A percentile compares a stretch with the other conserved stretches of the same genome.
These are phyloP conservation scores for Dasysyrphus tricinctus DNA, from an alignment of 2,888 invertebrate genomes.

Conservation along the genomic window DNA sequence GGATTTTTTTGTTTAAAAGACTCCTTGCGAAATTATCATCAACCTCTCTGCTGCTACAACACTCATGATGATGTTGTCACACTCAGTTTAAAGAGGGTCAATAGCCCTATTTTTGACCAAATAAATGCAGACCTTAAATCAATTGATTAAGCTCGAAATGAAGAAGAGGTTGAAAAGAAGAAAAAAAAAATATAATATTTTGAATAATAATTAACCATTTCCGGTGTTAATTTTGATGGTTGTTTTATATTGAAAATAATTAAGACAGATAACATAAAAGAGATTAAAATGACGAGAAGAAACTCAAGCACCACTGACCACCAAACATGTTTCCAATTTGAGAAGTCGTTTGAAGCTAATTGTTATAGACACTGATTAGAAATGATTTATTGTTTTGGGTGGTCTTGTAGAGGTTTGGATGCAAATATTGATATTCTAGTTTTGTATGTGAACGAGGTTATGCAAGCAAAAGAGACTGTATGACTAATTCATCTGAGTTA, in stretches of 20 bases:
- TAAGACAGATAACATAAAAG: not conserved
- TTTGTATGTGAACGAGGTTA: conserved; percentile 8
- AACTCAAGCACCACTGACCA: not conserved
- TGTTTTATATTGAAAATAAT: not conserved
- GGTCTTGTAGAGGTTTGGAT: not conserved
- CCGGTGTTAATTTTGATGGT: conserved; percentile 33
- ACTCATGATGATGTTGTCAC: not conserved
- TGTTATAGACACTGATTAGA: not conserved
- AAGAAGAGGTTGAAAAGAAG: not conserved
- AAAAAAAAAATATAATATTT: not conserved
- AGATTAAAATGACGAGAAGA: not conserved
- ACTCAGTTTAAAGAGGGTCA: conserved; percentile 10
- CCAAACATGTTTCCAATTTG: not conserved
- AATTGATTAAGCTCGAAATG: conserved; percentile 7
- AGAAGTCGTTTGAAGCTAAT: not conserved
- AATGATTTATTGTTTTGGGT: conserved; percentile 8
- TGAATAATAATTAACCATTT: conserved; percentile 25
- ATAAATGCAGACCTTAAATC: conserved; percentile 32
- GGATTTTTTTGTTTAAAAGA: not conserved
- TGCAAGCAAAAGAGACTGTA: not conserved
- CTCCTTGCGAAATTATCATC: conserved; percentile 28
- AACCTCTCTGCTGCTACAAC: not conserved
- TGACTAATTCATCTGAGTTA: not conserved
- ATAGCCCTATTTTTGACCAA: conserved; percentile 28
- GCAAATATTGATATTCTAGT: not conserved